These are phyloP conservation scores for Oncopodura yosiiana DNA, from an alignment of 1,140 invertebrate genomes.

Conservation along the genomic window DNA sequence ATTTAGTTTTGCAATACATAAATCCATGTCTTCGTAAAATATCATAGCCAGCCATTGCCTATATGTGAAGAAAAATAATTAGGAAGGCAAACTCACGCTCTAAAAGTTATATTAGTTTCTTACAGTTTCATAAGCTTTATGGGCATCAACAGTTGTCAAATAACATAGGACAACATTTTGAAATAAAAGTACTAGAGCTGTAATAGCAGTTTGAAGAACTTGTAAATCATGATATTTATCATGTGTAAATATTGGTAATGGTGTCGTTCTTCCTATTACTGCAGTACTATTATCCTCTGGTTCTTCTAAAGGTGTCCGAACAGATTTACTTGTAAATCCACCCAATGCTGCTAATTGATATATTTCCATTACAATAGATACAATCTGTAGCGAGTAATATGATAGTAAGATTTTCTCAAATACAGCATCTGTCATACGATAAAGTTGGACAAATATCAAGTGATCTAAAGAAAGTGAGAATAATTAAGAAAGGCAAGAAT, in stretches of 20 bases:
- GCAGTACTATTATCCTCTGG: too few species aligned
- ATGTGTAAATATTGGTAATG: too few species aligned
- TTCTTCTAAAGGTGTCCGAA: too few species aligned
- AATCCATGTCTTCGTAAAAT: conserved; percentile 25
- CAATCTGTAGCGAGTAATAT: conserved; percentile 14
- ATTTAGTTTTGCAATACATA: conserved; percentile 18
- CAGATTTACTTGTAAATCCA: conserved; percentile 9
- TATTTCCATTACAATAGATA: conserved; percentile 14
- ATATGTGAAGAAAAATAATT: background rate
- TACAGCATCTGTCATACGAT: conserved; percentile 24
- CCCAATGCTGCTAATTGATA: conserved; percentile 15
- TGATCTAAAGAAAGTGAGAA: too few species aligned
- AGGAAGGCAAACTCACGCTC: background rate
- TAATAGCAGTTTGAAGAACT: background rate
- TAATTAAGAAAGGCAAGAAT: too few species aligned
- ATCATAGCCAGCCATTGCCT: conserved; percentile 24
- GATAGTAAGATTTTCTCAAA: conserved; percentile 9
- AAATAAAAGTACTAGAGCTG: background rate
- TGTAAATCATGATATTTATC: background rate
- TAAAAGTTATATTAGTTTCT: too few species aligned
- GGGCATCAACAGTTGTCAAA: conserved; percentile 11
- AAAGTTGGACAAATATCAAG: conserved; percentile 22
- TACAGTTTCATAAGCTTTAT: conserved; percentile 17
- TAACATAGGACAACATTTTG: conserved; percentile 15
- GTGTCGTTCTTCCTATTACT: too few species aligned